A percentile compares a stretch with the other conserved stretches of the same genome.
phyloP scores from a whole-genome alignment of 2,888 invertebrate genomes.

The Agonum fuliginosum region DNA sequence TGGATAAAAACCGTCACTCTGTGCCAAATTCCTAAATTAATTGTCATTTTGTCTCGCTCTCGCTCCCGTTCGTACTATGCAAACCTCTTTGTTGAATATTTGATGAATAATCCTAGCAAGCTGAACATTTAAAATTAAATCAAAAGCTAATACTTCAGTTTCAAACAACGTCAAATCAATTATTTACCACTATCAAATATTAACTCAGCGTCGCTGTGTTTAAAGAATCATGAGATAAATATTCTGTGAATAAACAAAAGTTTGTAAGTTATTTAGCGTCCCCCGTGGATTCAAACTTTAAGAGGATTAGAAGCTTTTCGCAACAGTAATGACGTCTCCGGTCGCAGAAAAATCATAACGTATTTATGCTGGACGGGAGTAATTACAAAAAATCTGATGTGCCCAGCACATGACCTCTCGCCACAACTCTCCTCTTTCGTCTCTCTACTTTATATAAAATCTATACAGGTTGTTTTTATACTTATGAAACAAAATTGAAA shows the following conservation, averaged over 20 bases:
- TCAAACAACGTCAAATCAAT: constrained; percentile 20
- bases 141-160: constrained; percentile 36
- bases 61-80: too few species aligned
- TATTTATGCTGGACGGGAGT: too few species aligned
- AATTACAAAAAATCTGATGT: too few species aligned
- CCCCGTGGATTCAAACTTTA: constrained; percentile 3
- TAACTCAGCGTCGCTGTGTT: neutral
- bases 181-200: constrained; percentile 10
- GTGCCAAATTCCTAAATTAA: too few species aligned
- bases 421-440: too few species aligned
- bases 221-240: constrained; percentile 21
- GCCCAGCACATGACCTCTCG: too few species aligned
- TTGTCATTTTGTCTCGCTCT: too few species aligned
- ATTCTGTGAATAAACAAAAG: constrained; percentile 15
- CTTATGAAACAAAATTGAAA: too few species aligned
- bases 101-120: neutral
- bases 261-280: constrained; percentile 11
- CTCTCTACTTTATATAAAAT: too few species aligned
- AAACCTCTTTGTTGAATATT: constrained; percentile 36
- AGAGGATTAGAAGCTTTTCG: constrained; percentile 14
- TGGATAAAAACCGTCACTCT: too few species aligned
- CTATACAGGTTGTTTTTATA: too few species aligned
- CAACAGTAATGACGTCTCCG: constrained; percentile 2
- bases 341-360: neutral
- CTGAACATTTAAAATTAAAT: constrained; percentile 36